phyloP scores from a whole-genome alignment of 2,888 invertebrate species.

The Lycocerus yunnanus region DNA sequence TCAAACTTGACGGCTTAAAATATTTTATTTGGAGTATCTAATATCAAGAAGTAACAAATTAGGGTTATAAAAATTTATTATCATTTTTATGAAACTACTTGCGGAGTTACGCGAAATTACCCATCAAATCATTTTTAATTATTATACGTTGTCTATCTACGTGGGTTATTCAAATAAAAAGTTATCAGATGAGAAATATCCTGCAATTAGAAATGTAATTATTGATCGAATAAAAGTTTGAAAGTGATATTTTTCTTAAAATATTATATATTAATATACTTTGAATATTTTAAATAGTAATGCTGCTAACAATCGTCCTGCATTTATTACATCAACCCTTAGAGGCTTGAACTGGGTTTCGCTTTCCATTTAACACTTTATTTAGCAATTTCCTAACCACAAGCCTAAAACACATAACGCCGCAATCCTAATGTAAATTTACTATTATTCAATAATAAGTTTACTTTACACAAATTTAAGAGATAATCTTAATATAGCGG shows the following conservation, averaged over 20 bases:
- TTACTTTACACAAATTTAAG: background rate
- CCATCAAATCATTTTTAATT: background rate
- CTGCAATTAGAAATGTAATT: too few species aligned
- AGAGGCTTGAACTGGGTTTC: slow-evolving; percentile 8
- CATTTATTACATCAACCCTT: slow-evolving; percentile 14
- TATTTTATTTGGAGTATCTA: background rate
- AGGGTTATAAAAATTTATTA: background rate
- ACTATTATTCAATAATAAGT: slow-evolving; percentile 6
- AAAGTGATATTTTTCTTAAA: too few species aligned
- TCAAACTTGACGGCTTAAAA: background rate
- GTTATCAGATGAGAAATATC: background rate
- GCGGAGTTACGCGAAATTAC: background rate
- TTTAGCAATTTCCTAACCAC: slow-evolving; percentile 13
- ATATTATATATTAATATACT: background rate
- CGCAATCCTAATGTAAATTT: slow-evolving; percentile 12
- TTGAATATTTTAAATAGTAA: background rate
- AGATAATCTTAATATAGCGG: background rate
- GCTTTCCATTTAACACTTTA: slow-evolving; percentile 16
- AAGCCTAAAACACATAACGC: slow-evolving; percentile 1
- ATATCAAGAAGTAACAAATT: background rate
- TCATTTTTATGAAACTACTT: background rate
- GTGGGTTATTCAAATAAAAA: background rate
- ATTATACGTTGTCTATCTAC: background rate
- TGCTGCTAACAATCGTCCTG: slow-evolving; percentile 4
- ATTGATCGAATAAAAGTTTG: too few species aligned